Base-by-base conservation (phyloP, 2,113 vertebrate genomes). In the Chionodraco myersi region DNA sequence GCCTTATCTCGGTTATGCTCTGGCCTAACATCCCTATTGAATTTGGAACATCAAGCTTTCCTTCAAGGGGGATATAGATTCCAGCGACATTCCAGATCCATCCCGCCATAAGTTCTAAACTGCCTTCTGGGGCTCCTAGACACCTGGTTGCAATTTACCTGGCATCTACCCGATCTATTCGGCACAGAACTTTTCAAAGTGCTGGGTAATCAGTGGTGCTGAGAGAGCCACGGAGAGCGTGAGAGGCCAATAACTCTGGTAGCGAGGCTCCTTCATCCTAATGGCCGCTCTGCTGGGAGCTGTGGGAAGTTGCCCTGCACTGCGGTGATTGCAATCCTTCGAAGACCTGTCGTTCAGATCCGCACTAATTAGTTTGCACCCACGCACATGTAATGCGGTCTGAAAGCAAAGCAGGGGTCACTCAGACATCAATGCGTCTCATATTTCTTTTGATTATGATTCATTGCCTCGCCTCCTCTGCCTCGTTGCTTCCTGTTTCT, bases 21-120 rank as follows among this genome's bases (percentile, higher is more conserved):
- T 44, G 77, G 66, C 82, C 36, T 48, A 21, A 71, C 80, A 76
- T 74, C 75, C 71, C 63, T n/a, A 44, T 71, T 78, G 60, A 79
- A 54, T 68, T 77, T 41, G 65, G 67, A 83, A 75, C 80, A 83
- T 81, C 75, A 79, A 85, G 79, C 60, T 41, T 30, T 78, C 64
- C 56, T 70, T 70, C 63, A 64, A 71, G 66, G 47, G 45, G 62
- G 61, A 64, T 70, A 71, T 45, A 59, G 81, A 82, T 82, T 56
- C 52, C 68, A 11, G 58, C n/a, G 62, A 82, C 75, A 65, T 56
- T 69, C 26, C 2, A 66, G 73, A 72, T 75, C 23, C 51, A n/a
- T 51, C 1, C 18, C 10, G 3, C 18, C 45, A 10, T 21, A 34
- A 48, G 73, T 10, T 15, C 14, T 6, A 18, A 41, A 11, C 15